Conservation (phyloP, 2,888 invertebrate genomes). For the Minunthozetes semirufus region DNA sequence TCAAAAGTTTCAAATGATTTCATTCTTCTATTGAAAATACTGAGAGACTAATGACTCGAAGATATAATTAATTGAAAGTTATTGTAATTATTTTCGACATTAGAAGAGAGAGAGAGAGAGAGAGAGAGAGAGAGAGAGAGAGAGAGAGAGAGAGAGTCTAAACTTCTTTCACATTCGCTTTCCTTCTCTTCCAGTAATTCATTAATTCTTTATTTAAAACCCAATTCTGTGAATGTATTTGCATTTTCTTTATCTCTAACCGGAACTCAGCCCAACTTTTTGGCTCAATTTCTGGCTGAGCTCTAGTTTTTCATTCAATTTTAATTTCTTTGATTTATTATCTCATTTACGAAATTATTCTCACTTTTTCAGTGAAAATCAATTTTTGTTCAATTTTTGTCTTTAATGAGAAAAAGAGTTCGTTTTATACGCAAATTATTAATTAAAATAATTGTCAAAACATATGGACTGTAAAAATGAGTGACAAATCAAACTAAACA, state of each 20-base stretch:
- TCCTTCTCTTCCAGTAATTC: background rate
- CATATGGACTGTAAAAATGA: background rate
- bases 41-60: background rate
- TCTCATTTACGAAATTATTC: background rate
- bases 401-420: background rate
- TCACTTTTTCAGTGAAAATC: background rate
- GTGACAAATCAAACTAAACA: background rate
- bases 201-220: background rate
- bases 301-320: background rate
- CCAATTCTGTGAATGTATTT: background rate
- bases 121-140: slow-evolving; percentile 15
- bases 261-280: background rate
- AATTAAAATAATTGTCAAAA: slow-evolving; percentile 21
- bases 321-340: slow-evolving; percentile 1
- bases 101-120: background rate
- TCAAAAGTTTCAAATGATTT: background rate
- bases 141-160: slow-evolving; percentile 11
- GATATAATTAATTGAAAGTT: slow-evolving; percentile 7
- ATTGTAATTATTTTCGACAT: background rate
- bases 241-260: background rate
- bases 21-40: background rate
- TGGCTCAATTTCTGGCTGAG: background rate
- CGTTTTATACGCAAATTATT: slow-evolving; percentile 18
- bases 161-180: background rate
- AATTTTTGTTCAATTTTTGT: background rate